Conservation (phyloP, 2,888 invertebrate species). For the Biston betularia region DNA sequence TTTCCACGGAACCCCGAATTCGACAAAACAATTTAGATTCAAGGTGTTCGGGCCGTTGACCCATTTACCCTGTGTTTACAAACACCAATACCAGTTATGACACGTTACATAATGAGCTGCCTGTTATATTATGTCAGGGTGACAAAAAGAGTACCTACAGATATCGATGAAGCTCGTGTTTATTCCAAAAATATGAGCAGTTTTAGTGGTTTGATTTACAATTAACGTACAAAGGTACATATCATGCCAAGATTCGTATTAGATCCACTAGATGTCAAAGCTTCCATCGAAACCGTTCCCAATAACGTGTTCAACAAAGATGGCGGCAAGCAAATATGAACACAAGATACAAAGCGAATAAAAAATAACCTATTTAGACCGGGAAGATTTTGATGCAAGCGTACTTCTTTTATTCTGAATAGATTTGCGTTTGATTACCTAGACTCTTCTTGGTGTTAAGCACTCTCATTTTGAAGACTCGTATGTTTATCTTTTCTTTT, state of each 20-base stretch:
- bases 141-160: neutral
- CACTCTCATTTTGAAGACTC: no score
- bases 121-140: slow-evolving; percentile 7
- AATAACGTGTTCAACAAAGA: no score
- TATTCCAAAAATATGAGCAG: neutral
- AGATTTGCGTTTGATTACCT: no score
- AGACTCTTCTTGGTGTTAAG: no score
- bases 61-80: slow-evolving; percentile 16
- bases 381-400: no score
- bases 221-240: no score
- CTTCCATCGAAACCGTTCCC: no score
- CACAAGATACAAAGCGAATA: neutral
- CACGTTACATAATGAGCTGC: neutral
- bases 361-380: no score
- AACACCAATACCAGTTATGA: neutral
- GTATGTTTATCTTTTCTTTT: neutral
- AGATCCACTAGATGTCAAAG: no score
- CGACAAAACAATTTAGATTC: neutral
- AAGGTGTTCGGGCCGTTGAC: slow-evolving; percentile 27
- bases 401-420: no score
- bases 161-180: neutral
- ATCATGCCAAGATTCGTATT: no score
- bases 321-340: neutral
- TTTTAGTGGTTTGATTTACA: neutral
- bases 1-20: neutral